A percentile compares a stretch with the other conserved stretches of the same genome.
Conservation (phyloP, 2,888 invertebrate genomes). For the Chrysolina americana region DNA sequence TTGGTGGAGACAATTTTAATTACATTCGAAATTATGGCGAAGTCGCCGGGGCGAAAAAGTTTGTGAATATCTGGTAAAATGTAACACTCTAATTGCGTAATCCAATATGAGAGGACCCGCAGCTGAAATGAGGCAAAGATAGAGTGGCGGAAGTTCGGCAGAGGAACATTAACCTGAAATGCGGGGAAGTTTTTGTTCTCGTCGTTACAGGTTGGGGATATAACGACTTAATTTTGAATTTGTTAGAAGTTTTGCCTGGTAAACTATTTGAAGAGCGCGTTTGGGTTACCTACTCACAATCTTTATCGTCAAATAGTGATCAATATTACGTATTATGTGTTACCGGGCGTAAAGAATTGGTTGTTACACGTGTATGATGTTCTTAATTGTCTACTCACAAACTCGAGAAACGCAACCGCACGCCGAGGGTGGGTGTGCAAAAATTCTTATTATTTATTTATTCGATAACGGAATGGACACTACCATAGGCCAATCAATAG, state of each 20-base stretch:
- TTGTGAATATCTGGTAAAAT: constrained; percentile 8
- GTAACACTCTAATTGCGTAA: constrained; percentile 4
- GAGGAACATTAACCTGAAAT: not conserved
- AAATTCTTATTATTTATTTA: no score
- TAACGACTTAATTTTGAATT: not conserved
- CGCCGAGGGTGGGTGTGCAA: no score
- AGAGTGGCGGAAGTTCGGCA: not conserved
- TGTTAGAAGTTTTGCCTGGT: not conserved
- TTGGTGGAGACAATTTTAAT: constrained; percentile 22
- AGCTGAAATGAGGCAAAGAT: not conserved
- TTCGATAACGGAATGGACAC: no score
- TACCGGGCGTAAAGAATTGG: no score
- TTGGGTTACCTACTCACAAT: no score
- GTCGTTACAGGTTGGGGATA: not conserved
- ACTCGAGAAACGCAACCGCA: no score
- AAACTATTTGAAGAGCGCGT: no score
- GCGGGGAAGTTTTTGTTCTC: not conserved
- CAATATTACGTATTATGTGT: no score
- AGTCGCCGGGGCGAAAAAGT: constrained; percentile 2
- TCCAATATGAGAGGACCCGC: not conserved
- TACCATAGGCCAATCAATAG: no score
- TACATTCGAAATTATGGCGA: constrained; percentile 26
- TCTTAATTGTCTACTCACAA: no score
- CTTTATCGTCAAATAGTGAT: no score
- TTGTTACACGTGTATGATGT: no score